Percentiles rank a stretch among this genome's conserved stretches.
Evolutionary conservation across 1,140 invertebrate species (phyloP).

Genomic region (Teleopsis dalmanni): DNA sequence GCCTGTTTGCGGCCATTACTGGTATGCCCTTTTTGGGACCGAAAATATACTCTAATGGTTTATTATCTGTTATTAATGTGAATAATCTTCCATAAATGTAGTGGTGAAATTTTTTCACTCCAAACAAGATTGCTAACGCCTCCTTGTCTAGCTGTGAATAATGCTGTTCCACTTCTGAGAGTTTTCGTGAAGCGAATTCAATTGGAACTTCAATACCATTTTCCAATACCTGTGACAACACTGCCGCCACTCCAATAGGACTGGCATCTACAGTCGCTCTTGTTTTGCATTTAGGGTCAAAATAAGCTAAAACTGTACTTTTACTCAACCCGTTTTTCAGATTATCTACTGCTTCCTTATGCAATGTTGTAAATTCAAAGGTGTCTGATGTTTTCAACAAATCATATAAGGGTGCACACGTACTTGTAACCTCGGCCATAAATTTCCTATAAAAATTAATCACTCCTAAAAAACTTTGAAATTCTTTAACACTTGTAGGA

Average conservation of each 20-base stretch:
- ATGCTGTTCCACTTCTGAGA: conserved; percentile 44
- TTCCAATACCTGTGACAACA: conserved; percentile 8
- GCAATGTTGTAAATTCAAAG: neutral
- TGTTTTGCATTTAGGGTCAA: conserved; percentile 7
- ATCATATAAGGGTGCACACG: conserved; percentile 28
- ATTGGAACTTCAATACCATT: conserved; percentile 42
- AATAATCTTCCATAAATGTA: conserved; percentile 46
- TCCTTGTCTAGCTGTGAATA: conserved; percentile 48
- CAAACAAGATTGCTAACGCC: conserved; percentile 42
- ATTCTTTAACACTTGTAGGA: conserved; percentile 20
- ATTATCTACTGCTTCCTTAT: neutral
- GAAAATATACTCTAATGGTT: conserved; percentile 43
- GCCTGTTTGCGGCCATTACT: conserved; percentile 16
- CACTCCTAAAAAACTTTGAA: conserved; percentile 27
- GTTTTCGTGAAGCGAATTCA: conserved; percentile 43
- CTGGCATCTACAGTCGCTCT: conserved; percentile 11
- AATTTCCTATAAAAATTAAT: conserved; percentile 36
- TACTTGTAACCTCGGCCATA: conserved; percentile 25
- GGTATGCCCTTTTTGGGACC: conserved; percentile 32
- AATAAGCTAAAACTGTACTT: conserved; percentile 9
- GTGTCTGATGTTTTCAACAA: neutral
- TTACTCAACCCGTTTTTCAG: neutral
- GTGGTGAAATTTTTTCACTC: conserved; percentile 39
- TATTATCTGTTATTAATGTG: conserved; percentile 48
- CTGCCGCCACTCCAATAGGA: conserved; percentile 5